Base-by-base conservation (phyloP, 2,113 vertebrate species). In the Lamprotornis superbus region DNA sequence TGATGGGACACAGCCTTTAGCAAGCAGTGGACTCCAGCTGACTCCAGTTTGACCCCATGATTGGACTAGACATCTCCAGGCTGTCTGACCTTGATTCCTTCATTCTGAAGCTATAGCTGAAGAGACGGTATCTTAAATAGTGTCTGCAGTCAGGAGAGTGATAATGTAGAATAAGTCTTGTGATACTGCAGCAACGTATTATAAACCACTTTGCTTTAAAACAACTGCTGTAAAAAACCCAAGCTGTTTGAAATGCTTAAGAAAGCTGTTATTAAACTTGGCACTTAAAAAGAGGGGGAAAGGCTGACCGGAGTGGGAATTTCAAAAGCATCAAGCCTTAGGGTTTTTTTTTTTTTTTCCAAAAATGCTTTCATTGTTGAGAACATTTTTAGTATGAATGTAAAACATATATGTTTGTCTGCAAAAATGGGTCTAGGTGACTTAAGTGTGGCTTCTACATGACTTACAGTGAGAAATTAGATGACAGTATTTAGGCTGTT, bases 361-460 rank as follows among this genome's bases (percentile, higher is more conserved):
- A 37, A 18, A 93, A 83, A 90, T 22, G 16, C 7, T 64, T 71
- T 55, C 2, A 31, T 31, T 52, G 8, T 73, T 93, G 40, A 76
- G 44, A 73, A 52, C 7, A 27, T 9, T 49, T 80, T 5, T 40
- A 15, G 22, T 12, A 40, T 1, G 1, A 69, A 61, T 59, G 17
- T 31, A 63, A 47, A 71, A 63, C 9, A 10, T 5, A 0, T 1
- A 23, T 5, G 2, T 35, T 5, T 28, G 11, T 13, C 67, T 76
- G n/a, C 19, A 83, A 57, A 90, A 81, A 33, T 9, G 33, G 2
- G 3, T 63, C 16, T 59, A 59, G 46, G 18, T 63, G 20, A 76
- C 22, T 57, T 84, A 63, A 42, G 7, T 68, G 15, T 12, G 18
- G 39, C 23, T 93, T 84, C 31, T 77, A 16, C 4, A 0, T 42